Conservation (phyloP, 2,888 invertebrate species). For the Sepioteuthis lessoniana region DNA sequence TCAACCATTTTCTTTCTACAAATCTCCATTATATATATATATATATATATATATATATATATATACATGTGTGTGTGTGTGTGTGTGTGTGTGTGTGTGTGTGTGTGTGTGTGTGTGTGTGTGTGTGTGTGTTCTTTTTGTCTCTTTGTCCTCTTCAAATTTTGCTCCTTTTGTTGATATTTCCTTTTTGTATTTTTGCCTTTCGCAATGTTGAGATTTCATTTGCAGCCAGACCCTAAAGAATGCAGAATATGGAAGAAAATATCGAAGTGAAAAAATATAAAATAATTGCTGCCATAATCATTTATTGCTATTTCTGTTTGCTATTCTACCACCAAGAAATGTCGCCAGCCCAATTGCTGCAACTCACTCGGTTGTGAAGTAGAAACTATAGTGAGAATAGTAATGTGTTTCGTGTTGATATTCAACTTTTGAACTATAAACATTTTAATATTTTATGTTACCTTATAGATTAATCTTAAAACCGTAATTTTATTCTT, state of each 20-base stretch:
- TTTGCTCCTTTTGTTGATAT: conserved; percentile 4
- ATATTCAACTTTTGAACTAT: too few species aligned
- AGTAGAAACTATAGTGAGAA: too few species aligned
- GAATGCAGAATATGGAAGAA: neutral
- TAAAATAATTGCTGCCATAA: neutral
- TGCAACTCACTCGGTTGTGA: neutral
- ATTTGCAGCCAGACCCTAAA: conserved; percentile 1
- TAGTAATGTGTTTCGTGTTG: too few species aligned
- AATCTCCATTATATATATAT: too few species aligned
- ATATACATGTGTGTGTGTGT: neutral
- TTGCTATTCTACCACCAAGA: neutral
- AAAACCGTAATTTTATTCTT: too few species aligned
- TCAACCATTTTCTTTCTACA: neutral
- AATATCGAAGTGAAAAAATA: neutral
- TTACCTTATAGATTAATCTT: too few species aligned
- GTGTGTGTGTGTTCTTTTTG: neutral
- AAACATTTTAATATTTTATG: too few species aligned
- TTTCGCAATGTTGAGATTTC: neutral
- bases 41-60: neutral
- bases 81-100: neutral
- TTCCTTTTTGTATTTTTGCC: conserved; percentile 33
- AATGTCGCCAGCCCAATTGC: neutral
- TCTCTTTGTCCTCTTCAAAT: neutral
- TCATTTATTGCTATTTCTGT: neutral
- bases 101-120: neutral